phyloP scores from a whole-genome alignment of 92 coral and sea anemone genomes.

The Meandrina meandrites region DNA sequence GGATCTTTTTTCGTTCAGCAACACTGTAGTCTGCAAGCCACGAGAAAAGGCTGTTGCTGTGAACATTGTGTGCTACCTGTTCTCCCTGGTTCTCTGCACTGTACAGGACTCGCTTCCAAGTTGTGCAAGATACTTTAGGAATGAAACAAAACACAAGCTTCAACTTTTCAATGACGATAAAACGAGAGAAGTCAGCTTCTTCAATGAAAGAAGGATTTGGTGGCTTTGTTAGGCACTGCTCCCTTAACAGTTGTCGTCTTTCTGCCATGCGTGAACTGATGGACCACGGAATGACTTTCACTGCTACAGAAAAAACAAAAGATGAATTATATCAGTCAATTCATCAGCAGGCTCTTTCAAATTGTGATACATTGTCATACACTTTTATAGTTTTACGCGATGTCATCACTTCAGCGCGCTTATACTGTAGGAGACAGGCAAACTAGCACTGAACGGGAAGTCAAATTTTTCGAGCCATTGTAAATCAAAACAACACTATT shows the following conservation, averaged over 20 bases:
- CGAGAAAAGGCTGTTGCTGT: conserved; percentile 13
- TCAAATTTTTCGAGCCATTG: too few species aligned
- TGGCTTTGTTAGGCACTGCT: conserved; percentile 27
- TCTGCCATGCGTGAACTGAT: not conserved
- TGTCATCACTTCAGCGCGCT: too few species aligned
- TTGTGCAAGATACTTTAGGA: conserved; percentile 32
- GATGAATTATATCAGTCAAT: not conserved
- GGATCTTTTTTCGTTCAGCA: conserved; percentile 26
- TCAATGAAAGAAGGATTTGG: conserved; percentile 28
- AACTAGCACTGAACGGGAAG: too few species aligned
- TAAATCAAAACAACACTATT: too few species aligned
- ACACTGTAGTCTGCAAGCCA: conserved; percentile 47
- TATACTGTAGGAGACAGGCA: too few species aligned
- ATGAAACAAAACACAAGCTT: conserved; percentile 33
- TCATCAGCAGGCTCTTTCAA: not conserved
- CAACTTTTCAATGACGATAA: conserved; percentile 39
- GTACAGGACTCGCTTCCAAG: conserved; percentile 27
- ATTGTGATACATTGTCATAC: not conserved
- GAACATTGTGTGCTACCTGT: not conserved
- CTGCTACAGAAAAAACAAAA: not conserved
- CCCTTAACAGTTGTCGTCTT: conserved; percentile 21
- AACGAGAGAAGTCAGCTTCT: conserved; percentile 40
- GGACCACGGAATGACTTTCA: not conserved
- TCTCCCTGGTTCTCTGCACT: conserved; percentile 12
- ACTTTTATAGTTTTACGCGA: too few species aligned